Evolutionary conservation across 2,888 invertebrate genomes (phyloP).

Genomic region (Patella depressa): DNA sequence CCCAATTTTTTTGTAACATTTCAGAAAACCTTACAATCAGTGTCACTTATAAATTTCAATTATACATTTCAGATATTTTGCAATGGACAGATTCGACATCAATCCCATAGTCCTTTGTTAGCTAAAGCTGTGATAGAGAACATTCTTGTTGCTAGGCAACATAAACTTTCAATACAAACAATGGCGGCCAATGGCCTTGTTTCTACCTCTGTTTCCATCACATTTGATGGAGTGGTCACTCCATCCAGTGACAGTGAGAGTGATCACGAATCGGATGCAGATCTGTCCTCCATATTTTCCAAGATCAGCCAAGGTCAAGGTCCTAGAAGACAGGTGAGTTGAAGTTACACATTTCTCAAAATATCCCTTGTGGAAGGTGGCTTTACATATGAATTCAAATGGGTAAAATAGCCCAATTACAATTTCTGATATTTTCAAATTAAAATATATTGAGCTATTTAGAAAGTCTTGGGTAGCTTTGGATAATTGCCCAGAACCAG

Average conservation of each 20-base stretch:
- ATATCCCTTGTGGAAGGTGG: neutral
- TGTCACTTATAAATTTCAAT: no score
- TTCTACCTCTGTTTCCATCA: slow-evolving; percentile 39
- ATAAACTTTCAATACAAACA: slow-evolving; percentile 61
- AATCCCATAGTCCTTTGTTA: slow-evolving; percentile 43
- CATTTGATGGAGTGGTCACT: neutral
- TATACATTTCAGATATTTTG: slow-evolving; percentile 55
- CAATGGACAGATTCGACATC: slow-evolving; percentile 49
- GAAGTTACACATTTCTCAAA: neutral
- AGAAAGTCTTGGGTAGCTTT: no score
- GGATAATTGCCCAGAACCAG: no score
- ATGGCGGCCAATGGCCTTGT: slow-evolving; percentile 51
- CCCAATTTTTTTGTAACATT: no score
- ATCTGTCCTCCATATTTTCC: slow-evolving; percentile 46
- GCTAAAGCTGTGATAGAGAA: slow-evolving; percentile 60
- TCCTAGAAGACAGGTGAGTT: slow-evolving; percentile 52
- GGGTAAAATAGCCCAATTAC: no score
- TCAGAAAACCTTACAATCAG: no score
- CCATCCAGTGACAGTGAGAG: slow-evolving; percentile 16
- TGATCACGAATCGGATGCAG: slow-evolving; percentile 36
- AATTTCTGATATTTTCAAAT: no score
- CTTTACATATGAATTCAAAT: no score
- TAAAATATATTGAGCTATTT: no score
- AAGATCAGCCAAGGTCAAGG: slow-evolving; percentile 44
- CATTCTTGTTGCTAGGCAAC: slow-evolving; percentile 50